Evolutionary conservation across 1,140 invertebrate species (phyloP).

Genomic region (Aplysia californica): DNA sequence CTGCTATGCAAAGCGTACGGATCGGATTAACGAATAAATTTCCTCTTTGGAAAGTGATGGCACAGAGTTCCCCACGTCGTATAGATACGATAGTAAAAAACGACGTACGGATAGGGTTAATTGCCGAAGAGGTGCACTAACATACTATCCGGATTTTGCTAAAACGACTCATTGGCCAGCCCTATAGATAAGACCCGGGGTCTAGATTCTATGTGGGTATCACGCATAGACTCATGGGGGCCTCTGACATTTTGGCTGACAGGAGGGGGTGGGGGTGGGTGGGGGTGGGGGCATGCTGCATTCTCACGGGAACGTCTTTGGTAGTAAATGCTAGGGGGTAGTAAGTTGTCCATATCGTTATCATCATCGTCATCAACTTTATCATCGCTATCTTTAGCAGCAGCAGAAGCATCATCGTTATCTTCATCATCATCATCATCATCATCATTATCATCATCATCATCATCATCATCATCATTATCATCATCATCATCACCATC

Average conservation of each 20-base stretch:
- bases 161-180: not conserved
- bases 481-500: slow-evolving; percentile 3
- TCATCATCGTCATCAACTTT: not conserved
- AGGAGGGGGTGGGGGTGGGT: not conserved
- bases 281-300: not conserved
- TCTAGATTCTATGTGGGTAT: not conserved
- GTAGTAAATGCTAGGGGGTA: not conserved
- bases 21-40: no score
- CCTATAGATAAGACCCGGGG: not conserved
- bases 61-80: no score
- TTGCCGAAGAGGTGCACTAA: no score
- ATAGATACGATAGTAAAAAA: no score
- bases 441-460: slow-evolving; percentile 10
- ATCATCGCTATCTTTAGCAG: not conserved
- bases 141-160: no score
- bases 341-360: not conserved
- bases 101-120: no score
- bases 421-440: slow-evolving; percentile 3
- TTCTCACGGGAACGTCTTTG: not conserved
- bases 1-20: no score
- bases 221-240: not conserved
- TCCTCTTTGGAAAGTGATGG: no score
- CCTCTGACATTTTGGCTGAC: not conserved
- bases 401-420: not conserved
- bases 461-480: slow-evolving; percentile 10